Conservation (phyloP, 2,797 vertebrate genomes). For the Syndactyla subalaris region DNA sequence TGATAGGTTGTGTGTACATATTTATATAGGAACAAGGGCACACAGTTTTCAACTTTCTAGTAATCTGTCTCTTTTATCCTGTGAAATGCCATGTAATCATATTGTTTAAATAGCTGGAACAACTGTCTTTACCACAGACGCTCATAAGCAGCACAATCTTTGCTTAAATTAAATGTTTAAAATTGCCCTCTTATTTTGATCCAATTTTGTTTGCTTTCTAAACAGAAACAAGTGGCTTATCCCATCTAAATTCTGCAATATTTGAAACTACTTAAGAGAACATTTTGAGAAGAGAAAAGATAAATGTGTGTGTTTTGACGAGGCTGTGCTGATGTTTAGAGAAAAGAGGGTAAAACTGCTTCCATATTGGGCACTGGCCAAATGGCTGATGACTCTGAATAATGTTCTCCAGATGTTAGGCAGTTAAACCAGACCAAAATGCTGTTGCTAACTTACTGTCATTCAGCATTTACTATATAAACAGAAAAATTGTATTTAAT, state of each 20-base stretch:
- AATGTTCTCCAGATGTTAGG: constrained; percentile 62
- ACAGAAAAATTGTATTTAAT: constrained; percentile 60
- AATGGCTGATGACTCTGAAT: constrained; percentile 25
- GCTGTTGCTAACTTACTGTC: constrained; percentile 36
- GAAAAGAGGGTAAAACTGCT: neutral
- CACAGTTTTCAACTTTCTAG: constrained; percentile 42
- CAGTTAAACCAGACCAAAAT: constrained; percentile 52
- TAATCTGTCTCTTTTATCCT: constrained; percentile 50
- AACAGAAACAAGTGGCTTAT: constrained; percentile 65
- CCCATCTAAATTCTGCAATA: neutral
- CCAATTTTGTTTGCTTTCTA: constrained; percentile 58
- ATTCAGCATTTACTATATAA: constrained; percentile 25
- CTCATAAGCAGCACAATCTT: constrained; percentile 47
- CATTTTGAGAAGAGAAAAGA: neutral
- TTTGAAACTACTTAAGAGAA: neutral
- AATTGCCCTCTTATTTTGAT: constrained; percentile 59
- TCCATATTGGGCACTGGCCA: neutral
- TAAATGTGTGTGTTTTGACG: neutral
- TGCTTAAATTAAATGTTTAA: constrained; percentile 68
- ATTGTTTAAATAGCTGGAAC: constrained; percentile 74
- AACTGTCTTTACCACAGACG: constrained; percentile 55
- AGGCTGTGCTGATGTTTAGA: neutral
- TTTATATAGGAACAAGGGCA: constrained; percentile 59
- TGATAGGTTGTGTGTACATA: constrained; percentile 67
- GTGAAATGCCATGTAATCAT: constrained; percentile 70